Evolutionary conservation across 1,140 invertebrate genomes (phyloP), one percentile per base, ranked within the genome.

Genomic region (Calephelis virginiensis): DNA sequence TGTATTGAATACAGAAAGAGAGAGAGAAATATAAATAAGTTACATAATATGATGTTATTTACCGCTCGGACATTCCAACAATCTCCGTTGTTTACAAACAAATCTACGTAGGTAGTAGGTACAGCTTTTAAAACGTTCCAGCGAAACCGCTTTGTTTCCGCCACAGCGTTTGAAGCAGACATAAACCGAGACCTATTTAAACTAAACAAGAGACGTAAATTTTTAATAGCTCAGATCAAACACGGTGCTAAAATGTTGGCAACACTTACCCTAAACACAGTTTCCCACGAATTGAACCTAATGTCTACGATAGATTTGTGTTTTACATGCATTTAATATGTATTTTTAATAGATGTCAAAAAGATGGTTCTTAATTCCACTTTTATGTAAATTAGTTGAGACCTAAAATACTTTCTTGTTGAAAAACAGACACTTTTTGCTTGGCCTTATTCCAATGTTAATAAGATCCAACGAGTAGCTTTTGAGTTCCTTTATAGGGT

Each of bases 161-260:
- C 50, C 3, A 28, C 10, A 17, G 50, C 17, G 50, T 53, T 53
- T 53, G 50, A 53, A 53, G 50, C 50, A 17, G 14, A 10, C 50
- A 53, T 53, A 53, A 53, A 53, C 50, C n/a, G 50, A 53, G 50
- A 53, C 50, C 50, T 53, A 53, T 53, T 53, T 53, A 53, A 53
- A 28, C 14, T 53, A 53, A 53, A 53, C 50, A 53, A 53, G 13
- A 17, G 8, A 10, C 50, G 17, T 53, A 53, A 53, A 53, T 53
- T n/a, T 53, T 53, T 53, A 53, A 53, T 53, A 17, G 17, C 10
- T 13, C 50, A 53, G 50, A 53, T 53, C 50, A 53, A 28, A 53
- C 50, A 53, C 17, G 50, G 14, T 17, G 50, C 50, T 53, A 13
- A 53, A 10, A 53, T 17, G 14, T 53, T 53, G 50, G 50, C 50